phyloP scores from a whole-genome alignment of 1,140 invertebrate species.

The Drosophila ohnishii region DNA sequence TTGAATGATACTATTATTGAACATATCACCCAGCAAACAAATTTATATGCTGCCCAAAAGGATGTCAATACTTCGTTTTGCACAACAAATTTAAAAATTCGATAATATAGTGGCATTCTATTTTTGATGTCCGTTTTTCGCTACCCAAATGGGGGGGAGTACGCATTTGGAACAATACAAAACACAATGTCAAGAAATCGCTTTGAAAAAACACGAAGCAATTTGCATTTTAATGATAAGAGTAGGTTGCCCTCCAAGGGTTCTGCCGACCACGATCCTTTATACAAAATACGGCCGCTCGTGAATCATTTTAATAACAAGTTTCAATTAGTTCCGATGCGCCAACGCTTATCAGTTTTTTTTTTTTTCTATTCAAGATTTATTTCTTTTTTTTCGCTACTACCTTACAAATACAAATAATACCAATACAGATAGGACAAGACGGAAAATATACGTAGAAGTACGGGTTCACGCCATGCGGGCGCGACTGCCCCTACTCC shows the following conservation, averaged over 20 bases:
- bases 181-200: conserved; percentile 16
- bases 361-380: no score
- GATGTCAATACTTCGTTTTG: conserved; percentile 18
- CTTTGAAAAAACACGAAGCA: conserved; percentile 10
- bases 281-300: background rate
- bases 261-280: no score
- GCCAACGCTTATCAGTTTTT: conserved; percentile 13
- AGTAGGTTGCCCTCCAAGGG: no score
- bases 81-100: no score
- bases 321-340: conserved; percentile 19
- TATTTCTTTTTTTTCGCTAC: no score
- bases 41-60: conserved; percentile 23
- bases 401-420: no score
- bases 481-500: no score
- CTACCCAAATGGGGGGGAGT: conserved; percentile 5
- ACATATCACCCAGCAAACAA: conserved; percentile 23
- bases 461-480: no score
- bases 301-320: conserved; percentile 23
- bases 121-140: conserved; percentile 18
- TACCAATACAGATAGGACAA: no score
- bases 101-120: conserved; percentile 19
- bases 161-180: conserved; percentile 10
- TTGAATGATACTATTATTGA: conserved; percentile 28
- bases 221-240: no score
- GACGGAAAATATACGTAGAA: no score